Base-by-base conservation (phyloP, 2,113 vertebrate genomes). In the Tachycineta bicolor region DNA sequence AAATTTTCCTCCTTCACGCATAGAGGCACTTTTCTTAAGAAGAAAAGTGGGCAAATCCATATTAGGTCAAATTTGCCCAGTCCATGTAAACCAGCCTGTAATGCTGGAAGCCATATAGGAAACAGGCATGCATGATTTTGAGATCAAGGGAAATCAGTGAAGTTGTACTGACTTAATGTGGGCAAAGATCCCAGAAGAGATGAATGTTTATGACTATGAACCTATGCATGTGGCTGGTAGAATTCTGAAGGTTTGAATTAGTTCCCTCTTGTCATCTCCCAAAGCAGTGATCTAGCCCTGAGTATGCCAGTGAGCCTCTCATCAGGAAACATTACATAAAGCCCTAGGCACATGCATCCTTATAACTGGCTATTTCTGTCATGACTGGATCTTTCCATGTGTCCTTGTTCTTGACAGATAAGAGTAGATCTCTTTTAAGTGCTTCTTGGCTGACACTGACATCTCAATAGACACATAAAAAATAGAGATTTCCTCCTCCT, bases 401-500 rank as follows among this genome's bases (percentile, higher is more conserved):
- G 49, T 73, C 50, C 53, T 93, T 70, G 62, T 31, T 65, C 63
- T 49, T 70, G 64, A 29, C 31, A 71, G 53, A 93, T 86, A 84
- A 87, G 64, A 73, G 39, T 16, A 83, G 63, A 55, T 79, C 53
- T 78, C 74, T 68, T 88, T 93, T 75, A 95, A 94, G 90, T 83
- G 60, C 24, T 92, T 91, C 79, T 97, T 90, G 60, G 69, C 88
- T 81, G 52, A 58, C 47, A 46, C n/a, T 39, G 46, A 81, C 70
- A 70, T 91, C 75, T 87, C 65, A 74, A 83, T 91, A 96, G 60
- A 78, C 47, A 79, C 46, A 96, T 74, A 85, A 93, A 84, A 85
- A 44, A 56, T 4, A 53, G 46, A 85, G 65, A 55, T 88, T 81
- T 95, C 76, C 44, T 91, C 44, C 81, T 69, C 70, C 74, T 71